Evolutionary conservation across 2,888 invertebrate genomes (phyloP), one percentile per base, ranked within the genome.

Genomic region (Sericinus montela): DNA sequence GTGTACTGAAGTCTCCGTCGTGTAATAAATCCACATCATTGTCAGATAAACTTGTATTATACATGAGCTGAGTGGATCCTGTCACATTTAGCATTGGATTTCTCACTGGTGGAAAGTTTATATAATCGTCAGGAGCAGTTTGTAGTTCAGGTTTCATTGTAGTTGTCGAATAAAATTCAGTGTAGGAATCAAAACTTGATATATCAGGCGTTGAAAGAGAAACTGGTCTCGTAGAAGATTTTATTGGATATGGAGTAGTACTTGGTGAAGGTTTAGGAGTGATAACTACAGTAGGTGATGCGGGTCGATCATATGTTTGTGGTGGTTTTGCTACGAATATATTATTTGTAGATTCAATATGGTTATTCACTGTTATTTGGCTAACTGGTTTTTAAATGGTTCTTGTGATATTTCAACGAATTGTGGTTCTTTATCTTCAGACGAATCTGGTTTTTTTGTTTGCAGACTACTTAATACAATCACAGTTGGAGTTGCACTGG

Each of bases 81-180:
- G 94, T 93, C 60, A 92, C 92, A 54, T 95, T 95, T 0, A 95
- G 80, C 80, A 95, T 93, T 0, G 96, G 96, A 72, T 96, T 95
- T 39, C 96, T 90, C 0, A 95, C 96, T 0, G 96, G 96, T 11
- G 96, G 96, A 82, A 96, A 96, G 62, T 95, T 95, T 29, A 93
- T 92, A 15, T 92, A 79, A 54, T 95, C 93, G 62, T 94, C 93
- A 0, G 91, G 90, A 0, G 92, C 91, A 0, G 94, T 93, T 55
- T 92, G 92, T 6, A 91, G 83, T 59, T 93, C 93, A 16, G 79
- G 77, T 54, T 75, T 84, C 6, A 67, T 65, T 0, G 87, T 88
- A 0, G 87, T 83, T 4, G 75, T 64, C 4, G 47, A 43, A 48
- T 67, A 65, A 14, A 57, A 70, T 41, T 87, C 84, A 1, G 78